phyloP scores from a whole-genome alignment of 1,140 invertebrate species.

The Dufourea novaeangliae region DNA sequence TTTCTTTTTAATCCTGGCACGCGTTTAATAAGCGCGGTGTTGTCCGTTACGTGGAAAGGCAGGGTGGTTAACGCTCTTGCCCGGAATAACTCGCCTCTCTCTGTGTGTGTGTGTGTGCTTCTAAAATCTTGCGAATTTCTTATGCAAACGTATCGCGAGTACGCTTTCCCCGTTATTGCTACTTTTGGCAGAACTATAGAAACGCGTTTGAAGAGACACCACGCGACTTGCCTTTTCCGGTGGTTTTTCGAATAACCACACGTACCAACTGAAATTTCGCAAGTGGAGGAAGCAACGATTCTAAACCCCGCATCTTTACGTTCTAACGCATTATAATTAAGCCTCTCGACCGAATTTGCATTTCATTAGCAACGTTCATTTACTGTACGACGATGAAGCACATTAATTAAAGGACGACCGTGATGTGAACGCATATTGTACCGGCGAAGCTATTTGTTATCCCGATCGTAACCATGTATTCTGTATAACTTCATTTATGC shows the following conservation, averaged over 20 bases:
- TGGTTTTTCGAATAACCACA: no score
- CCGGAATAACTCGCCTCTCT: slow-evolving; percentile 2
- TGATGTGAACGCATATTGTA: not conserved
- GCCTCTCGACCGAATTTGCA: not conserved
- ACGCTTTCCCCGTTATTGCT: not conserved
- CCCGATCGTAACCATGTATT: slow-evolving; percentile 5
- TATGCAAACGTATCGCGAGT: not conserved
- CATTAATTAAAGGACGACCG: slow-evolving; percentile 20
- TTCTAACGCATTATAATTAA: slow-evolving; percentile 21
- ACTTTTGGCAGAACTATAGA: not conserved
- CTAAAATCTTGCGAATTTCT: slow-evolving; percentile 25
- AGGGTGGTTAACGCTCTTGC: slow-evolving; percentile 1
- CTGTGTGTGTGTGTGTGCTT: not conserved
- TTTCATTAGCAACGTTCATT: slow-evolving; percentile 27
- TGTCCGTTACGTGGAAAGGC: slow-evolving; percentile 8
- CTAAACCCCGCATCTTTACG: not conserved
- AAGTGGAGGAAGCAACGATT: not conserved
- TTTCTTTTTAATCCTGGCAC: slow-evolving; percentile 43
- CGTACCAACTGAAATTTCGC: not conserved
- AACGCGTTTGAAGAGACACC: not conserved
- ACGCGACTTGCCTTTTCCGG: not conserved
- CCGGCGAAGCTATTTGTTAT: slow-evolving; percentile 15
- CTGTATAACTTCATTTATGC: slow-evolving; percentile 43
- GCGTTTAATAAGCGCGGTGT: slow-evolving; percentile 41
- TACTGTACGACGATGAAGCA: not conserved